Evolutionary conservation across 1,140 invertebrate genomes (phyloP).

Genomic region (Leptinotarsa undecemlineata): DNA sequence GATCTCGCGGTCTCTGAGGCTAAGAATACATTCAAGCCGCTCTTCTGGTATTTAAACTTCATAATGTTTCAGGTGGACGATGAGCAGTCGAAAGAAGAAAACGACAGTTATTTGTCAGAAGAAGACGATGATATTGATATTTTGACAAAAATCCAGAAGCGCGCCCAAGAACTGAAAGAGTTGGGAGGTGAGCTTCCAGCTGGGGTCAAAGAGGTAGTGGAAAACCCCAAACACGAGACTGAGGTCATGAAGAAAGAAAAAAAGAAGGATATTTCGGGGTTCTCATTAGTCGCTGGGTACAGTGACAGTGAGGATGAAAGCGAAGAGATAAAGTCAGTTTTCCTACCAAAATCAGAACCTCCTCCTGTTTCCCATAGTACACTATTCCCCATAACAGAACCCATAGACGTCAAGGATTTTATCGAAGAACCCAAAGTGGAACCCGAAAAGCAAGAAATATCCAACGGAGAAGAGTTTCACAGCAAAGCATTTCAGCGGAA

Average conservation of each 20-base stretch:
- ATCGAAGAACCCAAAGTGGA: constrained; percentile 21
- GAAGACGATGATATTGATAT: constrained; percentile 55
- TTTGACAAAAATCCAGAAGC: constrained; percentile 53
- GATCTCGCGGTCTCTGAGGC: constrained; percentile 52
- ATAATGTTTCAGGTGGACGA: not conserved
- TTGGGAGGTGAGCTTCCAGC: constrained; percentile 46
- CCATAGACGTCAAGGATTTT: constrained; percentile 47
- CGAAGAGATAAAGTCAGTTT: constrained; percentile 37
- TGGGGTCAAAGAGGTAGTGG: constrained; percentile 29
- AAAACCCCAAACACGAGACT: constrained; percentile 24
- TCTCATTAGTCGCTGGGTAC: constrained; percentile 64
- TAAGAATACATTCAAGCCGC: not conserved
- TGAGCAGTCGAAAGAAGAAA: not conserved
- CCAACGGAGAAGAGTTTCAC: constrained; percentile 43
- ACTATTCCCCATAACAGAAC: constrained; percentile 57
- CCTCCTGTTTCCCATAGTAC: constrained; percentile 45
- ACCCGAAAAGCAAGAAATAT: constrained; percentile 11
- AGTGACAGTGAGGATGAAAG: constrained; percentile 61
- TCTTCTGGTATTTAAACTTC: not conserved
- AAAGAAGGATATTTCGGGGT: constrained; percentile 41
- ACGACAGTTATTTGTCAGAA: constrained; percentile 36
- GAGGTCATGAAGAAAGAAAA: constrained; percentile 22
- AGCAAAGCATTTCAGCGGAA: constrained; percentile 53
- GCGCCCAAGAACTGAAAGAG: constrained; percentile 55
- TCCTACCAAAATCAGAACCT: constrained; percentile 32